Evolutionary conservation across 2,888 invertebrate genomes (phyloP).

Genomic region (Acanthacorydalis orientalis): DNA sequence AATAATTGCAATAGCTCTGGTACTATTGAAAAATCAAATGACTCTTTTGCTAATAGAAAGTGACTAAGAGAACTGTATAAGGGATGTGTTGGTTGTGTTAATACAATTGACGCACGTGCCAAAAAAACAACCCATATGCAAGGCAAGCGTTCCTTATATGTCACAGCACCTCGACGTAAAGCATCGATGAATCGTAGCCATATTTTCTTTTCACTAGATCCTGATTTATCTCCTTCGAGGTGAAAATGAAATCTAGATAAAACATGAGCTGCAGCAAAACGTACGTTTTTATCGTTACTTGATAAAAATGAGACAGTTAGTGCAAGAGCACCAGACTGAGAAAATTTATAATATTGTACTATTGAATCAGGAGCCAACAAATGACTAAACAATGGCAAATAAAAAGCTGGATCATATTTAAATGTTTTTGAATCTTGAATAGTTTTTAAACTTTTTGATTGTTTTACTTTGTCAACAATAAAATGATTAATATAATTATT

Average conservation of each 20-base stretch:
- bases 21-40: conserved; percentile 58
- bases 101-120: conserved; percentile 48
- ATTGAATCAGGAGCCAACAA: conserved; percentile 58
- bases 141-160: conserved; percentile 29
- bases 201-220: conserved; percentile 41
- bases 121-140: conserved; percentile 51
- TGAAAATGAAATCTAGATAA: conserved; percentile 58
- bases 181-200: conserved; percentile 51
- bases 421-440: conserved; percentile 16
- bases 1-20: conserved; percentile 79
- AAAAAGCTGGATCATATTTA: conserved; percentile 69
- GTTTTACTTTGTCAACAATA: conserved; percentile 10
- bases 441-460: neutral
- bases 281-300: conserved; percentile 44
- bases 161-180: conserved; percentile 41
- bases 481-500: neutral
- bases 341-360: conserved; percentile 52
- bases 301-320: conserved; percentile 53
- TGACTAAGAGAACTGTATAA: conserved; percentile 64
- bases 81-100: conserved; percentile 56
- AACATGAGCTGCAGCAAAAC: conserved; percentile 57
- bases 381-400: conserved; percentile 60
- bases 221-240: conserved; percentile 43
- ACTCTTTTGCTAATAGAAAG: conserved; percentile 61
- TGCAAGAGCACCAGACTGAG: conserved; percentile 51